These are phyloP conservation scores for Cyanoramphus novaezelandiae DNA, from an alignment of 2,113 vertebrate species.

Conservation along the genomic window DNA sequence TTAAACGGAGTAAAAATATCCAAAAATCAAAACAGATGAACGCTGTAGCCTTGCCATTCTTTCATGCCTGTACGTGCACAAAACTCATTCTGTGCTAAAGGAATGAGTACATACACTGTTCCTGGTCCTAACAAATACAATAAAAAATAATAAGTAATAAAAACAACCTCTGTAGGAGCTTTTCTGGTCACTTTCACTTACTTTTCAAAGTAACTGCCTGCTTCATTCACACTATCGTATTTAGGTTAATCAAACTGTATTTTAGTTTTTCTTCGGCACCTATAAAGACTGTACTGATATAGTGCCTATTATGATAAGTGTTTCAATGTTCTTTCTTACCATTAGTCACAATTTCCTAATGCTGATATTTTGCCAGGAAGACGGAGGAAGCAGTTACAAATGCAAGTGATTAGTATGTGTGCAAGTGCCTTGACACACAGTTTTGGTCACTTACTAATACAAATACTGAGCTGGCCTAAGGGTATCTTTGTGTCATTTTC, in stretches of 20 bases:
- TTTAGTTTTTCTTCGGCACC: constrained; percentile 57
- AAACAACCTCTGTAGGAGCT: background rate
- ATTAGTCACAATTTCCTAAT: constrained; percentile 64
- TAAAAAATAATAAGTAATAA: constrained; percentile 58
- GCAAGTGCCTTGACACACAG: constrained; percentile 32
- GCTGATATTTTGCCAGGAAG: constrained; percentile 60
- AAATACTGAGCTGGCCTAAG: constrained; percentile 48
- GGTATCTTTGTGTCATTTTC: constrained; percentile 55
- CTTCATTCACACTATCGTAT: constrained; percentile 21
- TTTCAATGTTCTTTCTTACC: constrained; percentile 14
- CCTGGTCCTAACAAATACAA: background rate
- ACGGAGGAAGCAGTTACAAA: constrained; percentile 61
- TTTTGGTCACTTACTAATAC: constrained; percentile 64
- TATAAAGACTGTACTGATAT: constrained; percentile 26
- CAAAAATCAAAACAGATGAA: constrained; percentile 38
- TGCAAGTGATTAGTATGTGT: constrained; percentile 49
- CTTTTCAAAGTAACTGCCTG: constrained; percentile 4
- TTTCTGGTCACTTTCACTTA: constrained; percentile 17
- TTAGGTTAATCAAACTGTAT: constrained; percentile 26
- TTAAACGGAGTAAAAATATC: constrained; percentile 57
- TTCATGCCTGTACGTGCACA: background rate
- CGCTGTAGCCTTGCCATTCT: background rate
- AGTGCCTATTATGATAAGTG: constrained; percentile 39
- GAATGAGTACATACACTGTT: constrained; percentile 3
- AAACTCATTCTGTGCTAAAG: constrained; percentile 9